These are phyloP conservation scores for Nymphalis io DNA, from an alignment of 1,140 invertebrate genomes.

Conservation along the genomic window DNA sequence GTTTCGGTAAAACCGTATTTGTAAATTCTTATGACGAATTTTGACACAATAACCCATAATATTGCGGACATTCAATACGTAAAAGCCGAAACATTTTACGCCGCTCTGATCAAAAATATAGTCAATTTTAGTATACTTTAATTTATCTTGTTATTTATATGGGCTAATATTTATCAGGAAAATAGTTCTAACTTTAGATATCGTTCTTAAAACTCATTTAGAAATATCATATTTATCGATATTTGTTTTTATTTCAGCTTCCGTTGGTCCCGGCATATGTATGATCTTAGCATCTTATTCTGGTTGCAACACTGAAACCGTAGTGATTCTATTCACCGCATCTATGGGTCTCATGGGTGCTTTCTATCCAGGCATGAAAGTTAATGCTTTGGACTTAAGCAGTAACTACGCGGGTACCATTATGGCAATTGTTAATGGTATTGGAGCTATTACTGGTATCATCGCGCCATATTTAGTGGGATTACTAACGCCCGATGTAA, in stretches of 20 bases:
- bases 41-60: not conserved
- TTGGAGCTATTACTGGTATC: constrained; percentile 88
- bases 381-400: constrained; percentile 90
- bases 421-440: constrained; percentile 90
- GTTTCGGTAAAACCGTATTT: not conserved
- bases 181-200: not conserved
- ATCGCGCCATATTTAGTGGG: constrained; percentile 89
- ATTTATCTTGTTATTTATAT: too few relatives aligned
- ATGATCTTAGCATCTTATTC: constrained; percentile 90
- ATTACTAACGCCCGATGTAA: constrained; percentile 87
- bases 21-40: not conserved
- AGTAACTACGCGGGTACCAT: constrained; percentile 89
- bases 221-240: not conserved
- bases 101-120: too few relatives aligned
- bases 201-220: too few relatives aligned
- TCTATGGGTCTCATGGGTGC: constrained; percentile 87
- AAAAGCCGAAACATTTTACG: too few relatives aligned
- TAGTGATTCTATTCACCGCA: constrained; percentile 85
- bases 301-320: constrained; percentile 81
- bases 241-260: constrained; percentile 65
- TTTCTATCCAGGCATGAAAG: constrained; percentile 85
- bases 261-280: constrained; percentile 86
- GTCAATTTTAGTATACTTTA: too few relatives aligned
- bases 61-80: too few relatives aligned
- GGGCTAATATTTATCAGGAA: too few relatives aligned